phyloP scores from a whole-genome alignment of 2,113 vertebrate species.

The Daubentonia madagascariensis region DNA sequence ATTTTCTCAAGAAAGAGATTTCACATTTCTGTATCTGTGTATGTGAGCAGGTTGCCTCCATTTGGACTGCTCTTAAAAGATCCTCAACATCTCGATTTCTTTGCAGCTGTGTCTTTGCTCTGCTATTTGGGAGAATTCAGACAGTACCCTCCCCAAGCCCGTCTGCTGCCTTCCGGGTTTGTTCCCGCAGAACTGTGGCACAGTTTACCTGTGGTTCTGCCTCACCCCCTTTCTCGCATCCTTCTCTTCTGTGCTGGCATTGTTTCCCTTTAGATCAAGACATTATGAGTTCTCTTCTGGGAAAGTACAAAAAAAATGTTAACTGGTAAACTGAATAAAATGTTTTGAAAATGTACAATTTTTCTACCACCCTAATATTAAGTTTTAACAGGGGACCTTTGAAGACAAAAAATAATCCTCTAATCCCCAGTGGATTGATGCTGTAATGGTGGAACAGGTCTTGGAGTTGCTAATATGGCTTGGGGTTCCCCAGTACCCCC shows the following conservation, averaged over 20 bases:
- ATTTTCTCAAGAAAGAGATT: not conserved
- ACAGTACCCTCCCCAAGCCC: not conserved
- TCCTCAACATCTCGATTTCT: not conserved
- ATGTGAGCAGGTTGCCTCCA: not conserved
- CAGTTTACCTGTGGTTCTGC: not conserved
- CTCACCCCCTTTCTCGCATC: not conserved
- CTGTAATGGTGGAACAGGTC: not conserved
- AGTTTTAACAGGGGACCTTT: not conserved
- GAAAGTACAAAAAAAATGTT: not conserved
- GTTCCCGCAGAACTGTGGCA: not conserved
- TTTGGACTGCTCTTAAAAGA: not conserved
- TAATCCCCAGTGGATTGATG: not conserved
- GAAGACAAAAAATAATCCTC: not conserved
- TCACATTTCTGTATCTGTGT: not conserved
- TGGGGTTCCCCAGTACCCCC: not conserved
- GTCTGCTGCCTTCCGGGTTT: not conserved
- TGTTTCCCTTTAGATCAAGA: not conserved
- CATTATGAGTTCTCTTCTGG: not conserved
- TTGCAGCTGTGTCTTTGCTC: not conserved
- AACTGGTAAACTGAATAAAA: not conserved
- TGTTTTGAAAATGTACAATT: not conserved
- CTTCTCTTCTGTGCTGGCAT: not conserved
- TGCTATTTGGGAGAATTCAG: not conserved
- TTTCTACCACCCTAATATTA: not conserved
- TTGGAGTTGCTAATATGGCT: not conserved